Base-by-base conservation (phyloP, 2,888 invertebrate species). In the Hedya salicella region DNA sequence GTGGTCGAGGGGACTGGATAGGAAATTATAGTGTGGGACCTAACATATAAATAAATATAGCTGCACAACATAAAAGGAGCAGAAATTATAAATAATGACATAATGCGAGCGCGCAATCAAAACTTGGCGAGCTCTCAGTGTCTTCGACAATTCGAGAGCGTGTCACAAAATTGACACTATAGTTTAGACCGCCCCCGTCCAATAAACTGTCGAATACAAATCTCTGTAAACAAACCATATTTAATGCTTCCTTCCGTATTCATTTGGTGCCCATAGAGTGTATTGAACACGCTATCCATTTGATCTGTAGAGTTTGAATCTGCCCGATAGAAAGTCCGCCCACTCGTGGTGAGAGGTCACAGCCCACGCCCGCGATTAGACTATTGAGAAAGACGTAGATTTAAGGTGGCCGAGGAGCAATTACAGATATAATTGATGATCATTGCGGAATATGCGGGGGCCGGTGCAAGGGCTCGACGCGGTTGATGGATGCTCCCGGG, bases 291-390 rank as follows among this genome's bases (percentile, higher is more conserved):
- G 59, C 44, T 60, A 64, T 64, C 57, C 59, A 75, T 77, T 77
- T 75, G 81, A 80, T 76, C 77, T 75, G 73, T 74, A 75, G 74
- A 76, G 75, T 75, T 57, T 19, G 50, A 75, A 79, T 78, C 80
- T 80, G 74, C 74, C 71, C 70, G 73, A 70, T 87, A 88, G 87
- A 88, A 87, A 89, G 87, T 78, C 78, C 73, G 77, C 90, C 91
- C 83, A 89, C 89, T 85, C 88, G 80, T 78, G 85, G 73, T 83
- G 78, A 87, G 87, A 88, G 91, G 90, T 90, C 89, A 89, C 75
- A 70, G 71, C 89, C 88, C 84, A 89, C 88, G 77, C 84, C 44
- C 42, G 46, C 53, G 57, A 79, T 78, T 75, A 77, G 71, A 72
- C 75, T 76, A 76, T 86, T 84, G 81, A 77, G 86, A 80, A 84